Percentiles rank a stretch among this genome's conserved stretches.
These are phyloP conservation scores for Chionis minor DNA, from an alignment of 2,113 vertebrate species.

Conservation along the genomic window DNA sequence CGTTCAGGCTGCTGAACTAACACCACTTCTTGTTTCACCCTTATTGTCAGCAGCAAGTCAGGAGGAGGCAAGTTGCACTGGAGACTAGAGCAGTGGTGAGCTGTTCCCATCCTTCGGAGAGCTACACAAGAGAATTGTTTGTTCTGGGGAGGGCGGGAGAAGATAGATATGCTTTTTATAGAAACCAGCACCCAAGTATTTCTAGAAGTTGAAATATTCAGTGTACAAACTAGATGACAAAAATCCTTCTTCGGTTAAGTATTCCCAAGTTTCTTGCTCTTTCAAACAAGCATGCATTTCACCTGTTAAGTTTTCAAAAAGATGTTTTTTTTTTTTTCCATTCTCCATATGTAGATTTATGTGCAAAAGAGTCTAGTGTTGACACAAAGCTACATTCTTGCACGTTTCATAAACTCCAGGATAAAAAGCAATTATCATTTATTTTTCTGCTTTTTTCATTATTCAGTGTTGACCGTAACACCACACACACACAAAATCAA, in stretches of 20 bases:
- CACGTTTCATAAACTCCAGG: neutral
- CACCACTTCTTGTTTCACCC: neutral
- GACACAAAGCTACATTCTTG: neutral
- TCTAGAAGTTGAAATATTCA: neutral
- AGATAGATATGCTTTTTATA: fast-evolving
- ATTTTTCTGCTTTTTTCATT: constrained; percentile 4
- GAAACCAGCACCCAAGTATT: neutral
- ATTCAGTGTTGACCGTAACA: neutral
- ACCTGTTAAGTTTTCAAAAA: neutral
- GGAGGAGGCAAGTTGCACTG: neutral
- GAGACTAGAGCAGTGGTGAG: neutral
- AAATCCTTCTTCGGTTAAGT: neutral
- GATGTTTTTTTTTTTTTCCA: neutral
- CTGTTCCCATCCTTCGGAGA: neutral
- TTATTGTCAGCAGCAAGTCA: neutral
- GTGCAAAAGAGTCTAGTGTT: neutral
- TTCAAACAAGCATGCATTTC: neutral
- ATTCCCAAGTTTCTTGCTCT: neutral
- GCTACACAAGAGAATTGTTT: neutral
- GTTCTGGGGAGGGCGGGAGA: neutral
- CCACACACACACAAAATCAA: neutral
- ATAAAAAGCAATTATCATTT: neutral
- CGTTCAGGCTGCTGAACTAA: neutral
- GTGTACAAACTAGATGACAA: neutral
- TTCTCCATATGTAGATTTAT: neutral